Evolutionary conservation across 2,113 vertebrate genomes (phyloP).

Genomic region (Heterochromis multidens): DNA sequence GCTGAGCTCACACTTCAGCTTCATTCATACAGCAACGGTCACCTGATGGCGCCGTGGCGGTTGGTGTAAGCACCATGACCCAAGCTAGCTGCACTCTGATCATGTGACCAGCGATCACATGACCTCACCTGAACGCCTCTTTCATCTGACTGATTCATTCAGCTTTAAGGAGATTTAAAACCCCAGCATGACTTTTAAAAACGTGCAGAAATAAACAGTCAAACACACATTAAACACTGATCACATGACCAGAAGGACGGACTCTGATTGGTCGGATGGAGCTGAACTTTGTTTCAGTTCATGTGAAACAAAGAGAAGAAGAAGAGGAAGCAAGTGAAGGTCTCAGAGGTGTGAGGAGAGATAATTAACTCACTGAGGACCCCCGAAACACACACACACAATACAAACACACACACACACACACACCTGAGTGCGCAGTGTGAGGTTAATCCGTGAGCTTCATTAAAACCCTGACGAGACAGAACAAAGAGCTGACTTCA

Average conservation of each 20-base stretch:
- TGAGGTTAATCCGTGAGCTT: conserved; percentile 61
- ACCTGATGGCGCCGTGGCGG: neutral
- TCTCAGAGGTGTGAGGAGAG: conserved; percentile 17
- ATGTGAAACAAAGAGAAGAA: neutral
- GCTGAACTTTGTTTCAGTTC: neutral
- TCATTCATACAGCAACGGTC: neutral
- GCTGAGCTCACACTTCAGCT: too few species aligned
- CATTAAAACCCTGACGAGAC: conserved; percentile 66
- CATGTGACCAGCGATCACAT: neutral
- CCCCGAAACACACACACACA: neutral
- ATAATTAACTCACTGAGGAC: conserved; percentile 49
- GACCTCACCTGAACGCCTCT: neutral
- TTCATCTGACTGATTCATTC: too few species aligned
- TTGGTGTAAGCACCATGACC: neutral
- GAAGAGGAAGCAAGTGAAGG: neutral
- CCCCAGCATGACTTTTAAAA: neutral
- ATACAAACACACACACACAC: conserved; percentile 15
- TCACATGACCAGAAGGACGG: neutral
- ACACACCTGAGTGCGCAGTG: conserved; percentile 23
- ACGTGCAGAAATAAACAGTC: neutral
- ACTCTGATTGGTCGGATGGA: neutral
- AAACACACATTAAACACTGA: neutral
- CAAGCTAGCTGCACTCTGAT: neutral
- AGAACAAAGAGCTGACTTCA: conserved; percentile 67
- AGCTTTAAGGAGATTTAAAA: neutral